A percentile compares a stretch with the other conserved stretches of the same genome.
Conservation (phyloP, 2,888 invertebrate genomes). For the Diplolepis rosae region DNA sequence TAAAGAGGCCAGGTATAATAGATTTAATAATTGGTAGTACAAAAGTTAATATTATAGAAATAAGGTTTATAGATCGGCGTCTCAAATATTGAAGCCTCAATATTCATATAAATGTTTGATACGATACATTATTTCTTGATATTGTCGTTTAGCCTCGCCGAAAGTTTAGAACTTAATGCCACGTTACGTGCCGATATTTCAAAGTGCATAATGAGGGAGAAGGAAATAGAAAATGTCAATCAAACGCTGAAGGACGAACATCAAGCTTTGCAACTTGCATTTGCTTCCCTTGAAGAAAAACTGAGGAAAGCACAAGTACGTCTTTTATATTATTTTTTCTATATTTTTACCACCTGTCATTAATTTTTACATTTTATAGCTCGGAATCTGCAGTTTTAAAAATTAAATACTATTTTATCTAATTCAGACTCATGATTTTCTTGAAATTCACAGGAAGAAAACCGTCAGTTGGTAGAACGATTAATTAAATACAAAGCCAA, state of each 20-base stretch:
- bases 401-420: conserved; percentile 9
- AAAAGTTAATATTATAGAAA: neutral
- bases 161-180: conserved; percentile 80
- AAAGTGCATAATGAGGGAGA: conserved; percentile 82
- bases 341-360: too few species aligned
- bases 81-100: neutral
- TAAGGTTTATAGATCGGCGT: neutral
- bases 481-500: conserved; percentile 93
- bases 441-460: conserved; percentile 84
- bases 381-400: neutral
- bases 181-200: conserved; percentile 84
- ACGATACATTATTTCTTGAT: neutral
- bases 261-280: conserved; percentile 93
- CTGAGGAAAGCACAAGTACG: conserved; percentile 85
- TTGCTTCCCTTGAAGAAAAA: conserved; percentile 92
- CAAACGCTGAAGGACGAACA: conserved; percentile 95
- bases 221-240: conserved; percentile 87
- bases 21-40: conserved; percentile 3
- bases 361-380: too few species aligned
- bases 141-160: conserved; percentile 78
- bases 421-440: too few species aligned
- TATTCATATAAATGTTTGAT: neutral
- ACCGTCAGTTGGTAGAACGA: conserved; percentile 87
- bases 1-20: conserved; percentile 82
- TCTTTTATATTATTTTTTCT: conserved; percentile 26